Percentiles rank a stretch among this genome's conserved stretches.
Evolutionary conservation across 2,888 invertebrate genomes (phyloP).

Genomic region (Hetaerina titia): DNA sequence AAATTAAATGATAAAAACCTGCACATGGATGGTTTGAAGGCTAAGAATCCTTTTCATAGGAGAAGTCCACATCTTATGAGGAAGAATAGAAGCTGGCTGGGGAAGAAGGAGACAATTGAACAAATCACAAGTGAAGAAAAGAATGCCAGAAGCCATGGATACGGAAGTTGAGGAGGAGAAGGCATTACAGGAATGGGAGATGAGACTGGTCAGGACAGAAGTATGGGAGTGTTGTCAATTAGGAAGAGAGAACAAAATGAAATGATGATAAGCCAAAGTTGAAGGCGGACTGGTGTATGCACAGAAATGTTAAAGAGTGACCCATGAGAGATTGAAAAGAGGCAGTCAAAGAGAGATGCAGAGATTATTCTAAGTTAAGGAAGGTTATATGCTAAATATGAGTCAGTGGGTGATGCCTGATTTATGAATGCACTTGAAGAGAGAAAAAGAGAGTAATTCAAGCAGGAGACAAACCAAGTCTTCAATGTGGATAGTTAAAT

Average conservation of each 20-base stretch:
- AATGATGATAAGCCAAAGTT: too few relatives aligned
- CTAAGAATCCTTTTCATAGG: constrained; percentile 52
- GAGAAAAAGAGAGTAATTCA: too few relatives aligned
- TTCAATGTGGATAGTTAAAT: too few relatives aligned
- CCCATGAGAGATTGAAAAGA: background rate
- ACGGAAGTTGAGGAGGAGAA: background rate
- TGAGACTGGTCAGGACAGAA: background rate
- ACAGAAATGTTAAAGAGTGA: too few relatives aligned
- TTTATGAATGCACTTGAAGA: too few relatives aligned
- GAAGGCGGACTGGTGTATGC: too few relatives aligned
- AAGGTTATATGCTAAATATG: background rate
- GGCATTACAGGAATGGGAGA: background rate
- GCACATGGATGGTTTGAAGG: constrained; percentile 47
- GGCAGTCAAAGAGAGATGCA: background rate
- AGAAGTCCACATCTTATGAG: constrained; percentile 36
- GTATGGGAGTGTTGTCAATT: background rate
- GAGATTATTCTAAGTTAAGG: background rate
- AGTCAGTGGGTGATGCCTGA: too few relatives aligned
- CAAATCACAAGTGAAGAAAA: background rate
- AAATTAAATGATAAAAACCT: constrained; percentile 50
- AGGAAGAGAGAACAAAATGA: background rate
- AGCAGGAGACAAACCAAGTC: too few relatives aligned
- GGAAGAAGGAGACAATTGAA: background rate
- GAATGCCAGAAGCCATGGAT: background rate
- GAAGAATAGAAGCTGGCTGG: background rate